phyloP scores from a whole-genome alignment of 2,888 invertebrate species.

The Ryuthela nishihirai region DNA sequence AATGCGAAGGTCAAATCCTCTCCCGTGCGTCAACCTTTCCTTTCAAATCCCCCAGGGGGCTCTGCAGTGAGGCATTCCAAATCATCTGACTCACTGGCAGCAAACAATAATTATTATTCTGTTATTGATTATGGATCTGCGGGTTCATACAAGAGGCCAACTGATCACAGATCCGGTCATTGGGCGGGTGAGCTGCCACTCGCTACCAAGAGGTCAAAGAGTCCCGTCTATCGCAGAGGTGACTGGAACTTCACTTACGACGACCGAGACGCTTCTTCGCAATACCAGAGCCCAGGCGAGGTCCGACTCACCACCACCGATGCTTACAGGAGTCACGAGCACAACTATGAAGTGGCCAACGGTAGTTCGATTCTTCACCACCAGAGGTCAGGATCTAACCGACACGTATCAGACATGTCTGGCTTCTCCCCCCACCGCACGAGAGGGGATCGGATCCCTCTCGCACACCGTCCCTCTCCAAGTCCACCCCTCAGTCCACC shows the following conservation, averaged over 20 bases:
- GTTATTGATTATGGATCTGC: conserved; percentile 21
- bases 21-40: no score
- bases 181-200: conserved; percentile 24
- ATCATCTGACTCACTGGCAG: conserved; percentile 27
- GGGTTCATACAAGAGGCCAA: conserved; percentile 7
- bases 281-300: no score
- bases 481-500: conserved; percentile 31
- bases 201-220: conserved; percentile 2
- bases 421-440: not conserved
- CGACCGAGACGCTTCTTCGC: no score
- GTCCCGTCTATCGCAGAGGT: conserved; percentile 2
- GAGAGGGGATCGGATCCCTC: conserved; percentile 3
- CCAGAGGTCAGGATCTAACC: no score
- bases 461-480: conserved; percentile 17
- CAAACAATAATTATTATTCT: conserved; percentile 26
- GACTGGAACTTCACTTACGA: conserved; percentile 7
- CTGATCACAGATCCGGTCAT: conserved; percentile 9
- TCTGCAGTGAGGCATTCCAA: conserved; percentile 33
- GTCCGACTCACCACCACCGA: no score
- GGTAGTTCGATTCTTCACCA: no score
- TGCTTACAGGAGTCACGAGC: no score
- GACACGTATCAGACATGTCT: no score
- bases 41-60: no score
- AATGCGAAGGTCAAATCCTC: conserved; percentile 23
- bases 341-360: no score